Conservation (phyloP, 2,888 invertebrate genomes). For the Apamea epomidion region DNA sequence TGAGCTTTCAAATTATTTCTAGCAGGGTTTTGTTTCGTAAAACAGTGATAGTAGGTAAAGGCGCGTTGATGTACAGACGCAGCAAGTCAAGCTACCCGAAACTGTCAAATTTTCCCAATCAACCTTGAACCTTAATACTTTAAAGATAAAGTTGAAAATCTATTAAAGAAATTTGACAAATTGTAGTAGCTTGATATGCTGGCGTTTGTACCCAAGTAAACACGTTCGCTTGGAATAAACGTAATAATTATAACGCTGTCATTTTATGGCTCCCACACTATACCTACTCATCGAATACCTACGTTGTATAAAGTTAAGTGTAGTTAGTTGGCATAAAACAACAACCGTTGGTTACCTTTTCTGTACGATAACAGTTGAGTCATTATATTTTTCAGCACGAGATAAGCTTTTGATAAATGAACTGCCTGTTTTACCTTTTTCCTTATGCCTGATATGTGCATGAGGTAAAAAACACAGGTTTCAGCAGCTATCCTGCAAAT, state of each 20-base stretch:
- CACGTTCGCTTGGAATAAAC: neutral
- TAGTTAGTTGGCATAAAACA: neutral
- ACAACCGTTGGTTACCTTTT: conserved; percentile 21
- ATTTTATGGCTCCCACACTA: neutral
- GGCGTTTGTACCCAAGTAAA: neutral
- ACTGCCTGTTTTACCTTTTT: conserved; percentile 19
- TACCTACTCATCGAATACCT: neutral
- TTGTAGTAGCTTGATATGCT: too few species aligned
- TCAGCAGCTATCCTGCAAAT: conserved; percentile 6
- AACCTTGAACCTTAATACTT: too few species aligned
- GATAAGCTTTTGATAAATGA: conserved; percentile 41
- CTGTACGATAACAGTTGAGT: conserved; percentile 14
- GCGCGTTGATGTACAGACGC: neutral
- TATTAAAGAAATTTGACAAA: too few species aligned
- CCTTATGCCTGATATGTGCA: conserved; percentile 16
- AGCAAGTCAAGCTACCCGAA: too few species aligned
- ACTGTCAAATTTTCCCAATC: too few species aligned
- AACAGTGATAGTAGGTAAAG: too few species aligned
- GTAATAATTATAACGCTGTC: neutral
- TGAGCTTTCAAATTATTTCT: neutral
- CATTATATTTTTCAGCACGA: conserved; percentile 36
- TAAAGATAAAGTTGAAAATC: too few species aligned
- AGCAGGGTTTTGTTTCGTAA: neutral
- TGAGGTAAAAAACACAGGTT: conserved; percentile 37
- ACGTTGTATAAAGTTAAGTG: neutral